Base-by-base conservation (phyloP, 2,113 vertebrate genomes). In the Dicentrarchus labrax region DNA sequence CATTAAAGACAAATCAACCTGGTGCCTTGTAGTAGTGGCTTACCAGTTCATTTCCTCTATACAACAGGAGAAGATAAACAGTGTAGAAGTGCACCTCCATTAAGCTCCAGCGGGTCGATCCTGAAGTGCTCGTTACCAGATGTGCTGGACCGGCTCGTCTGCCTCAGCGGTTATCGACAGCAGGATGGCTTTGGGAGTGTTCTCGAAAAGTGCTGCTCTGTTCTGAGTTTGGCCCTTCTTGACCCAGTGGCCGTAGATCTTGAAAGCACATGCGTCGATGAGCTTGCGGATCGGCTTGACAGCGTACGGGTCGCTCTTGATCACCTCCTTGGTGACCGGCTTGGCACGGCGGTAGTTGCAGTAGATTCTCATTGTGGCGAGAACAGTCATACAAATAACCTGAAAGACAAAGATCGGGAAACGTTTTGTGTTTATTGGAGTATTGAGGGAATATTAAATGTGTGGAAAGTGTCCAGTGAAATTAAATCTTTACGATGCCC, bases 161-260 rank as follows among this genome's bases (percentile, higher is more conserved):
- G 93, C 93, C 78, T 98, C 97, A 0, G 96, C 86, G 0, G 89
- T 93, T 53, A 98, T 80, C 2, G 97, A 97, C 47, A 99, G 93
- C 87, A 99, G 93, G 84, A 99, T 94, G 5, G 96, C 96, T 84
- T 99, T 99, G 73, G 98, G 97, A 6, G 97, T 98, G 96, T 99
- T 99, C 94, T 99, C 98, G 0, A 99, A 99, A 81, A 99, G 96
- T 6, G 98, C 98, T 0, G 98, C 98, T 86, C 98, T 95, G 95
- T 99, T 98, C 96, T 99, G 98, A 0, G 97, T 95, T 88, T 98
- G 97, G 17, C 98, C 98, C 75, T 99, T 99, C 96, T 99, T 99
- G 80, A 99, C 98, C 98, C 98, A 99, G 94, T 99, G 98, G 78
- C 97, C 97, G 0, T 99, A 99, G 88, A 99, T 97, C 78, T 97